Evolutionary conservation across 2,113 vertebrate species (phyloP), one percentile per base, ranked within the genome.

Genomic region (Prionailurus viverrinus): DNA sequence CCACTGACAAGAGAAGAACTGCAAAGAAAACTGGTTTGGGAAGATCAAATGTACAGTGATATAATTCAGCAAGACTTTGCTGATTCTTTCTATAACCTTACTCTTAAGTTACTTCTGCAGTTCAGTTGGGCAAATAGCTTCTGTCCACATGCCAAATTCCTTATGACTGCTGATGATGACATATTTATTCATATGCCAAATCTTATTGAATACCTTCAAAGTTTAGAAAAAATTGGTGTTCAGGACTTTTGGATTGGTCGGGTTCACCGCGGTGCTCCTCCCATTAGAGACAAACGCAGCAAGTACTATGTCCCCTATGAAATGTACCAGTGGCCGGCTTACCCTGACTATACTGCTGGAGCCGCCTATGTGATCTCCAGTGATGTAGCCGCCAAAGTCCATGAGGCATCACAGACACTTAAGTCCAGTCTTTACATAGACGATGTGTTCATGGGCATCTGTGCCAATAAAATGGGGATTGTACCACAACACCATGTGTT

Each of bases 401-500:
- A 99, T n/a, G 98, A 98, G 74, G 99, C 99, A 2, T 99, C 99
- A 3, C 95, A 99, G 98, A 98, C 98, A 18, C 98, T 99, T 27
- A 99, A 99, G 94, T 98, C 99, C 14, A 99, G 99, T 55, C 98
- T 99, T 74, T 99, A 99, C 97, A 99, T 99, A 41, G 99, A 99
- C 2, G 99, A 99, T 58, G 99, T 99, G 97, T 99, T 99, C 98
- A 99, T 99, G 99, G 99, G 99, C 79, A 99, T 99, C 82, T 99
- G 99, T 98, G 99, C 99, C 98, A 99, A 99, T 83, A 99, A 99
- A 94, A 98, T 99, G 97, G 99, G 99, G n/a, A 98, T 99, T 78
- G 98, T 98, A 78, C 99, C 99, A 55, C 99, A 99, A 87, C 87
- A 99, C 92, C 99, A 99, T 25, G 97, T 98, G 18, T 99, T 99